A percentile compares a stretch with the other conserved stretches of the same genome.
Evolutionary conservation across 2,797 vertebrate species (phyloP).

Genomic region (Borostomias antarcticus): DNA sequence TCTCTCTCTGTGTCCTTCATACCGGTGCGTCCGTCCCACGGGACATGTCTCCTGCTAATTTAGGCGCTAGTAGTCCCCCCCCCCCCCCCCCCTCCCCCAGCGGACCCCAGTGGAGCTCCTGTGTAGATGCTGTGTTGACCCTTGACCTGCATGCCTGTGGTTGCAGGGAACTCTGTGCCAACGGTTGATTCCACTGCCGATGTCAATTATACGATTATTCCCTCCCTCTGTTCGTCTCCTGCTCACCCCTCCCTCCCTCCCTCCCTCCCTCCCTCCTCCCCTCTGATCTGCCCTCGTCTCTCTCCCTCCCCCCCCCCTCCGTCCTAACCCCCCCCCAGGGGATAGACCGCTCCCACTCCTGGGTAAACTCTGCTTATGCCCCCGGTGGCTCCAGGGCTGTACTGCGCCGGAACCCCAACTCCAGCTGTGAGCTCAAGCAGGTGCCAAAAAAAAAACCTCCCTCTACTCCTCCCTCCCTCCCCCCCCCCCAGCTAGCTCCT

Average conservation of each 20-base stretch:
- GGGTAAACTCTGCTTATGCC: constrained; percentile 95
- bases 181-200: constrained; percentile 42
- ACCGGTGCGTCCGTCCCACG: too few relatives aligned
- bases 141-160: constrained; percentile 20
- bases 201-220: constrained; percentile 36
- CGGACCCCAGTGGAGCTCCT: background rate
- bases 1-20: too few relatives aligned
- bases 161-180: constrained; percentile 29
- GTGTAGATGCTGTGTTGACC: background rate
- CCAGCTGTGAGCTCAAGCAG: constrained; percentile 93
- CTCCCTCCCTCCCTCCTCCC: background rate
- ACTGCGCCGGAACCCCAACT: constrained; percentile 87
- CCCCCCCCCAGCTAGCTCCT: constrained; percentile 13
- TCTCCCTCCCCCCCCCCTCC: background rate
- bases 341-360: constrained; percentile 95
- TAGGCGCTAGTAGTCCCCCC: background rate
- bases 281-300: background rate
- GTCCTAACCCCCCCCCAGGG: constrained; percentile 76
- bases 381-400: constrained; percentile 91
- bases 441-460: constrained; percentile 84
- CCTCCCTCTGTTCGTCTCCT: constrained; percentile 38
- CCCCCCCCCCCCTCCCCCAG: background rate
- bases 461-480: constrained; percentile 19
- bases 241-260: background rate
- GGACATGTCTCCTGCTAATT: constrained; percentile 21